Percentiles rank a stretch among this genome's conserved stretches.
These are phyloP conservation scores for Himalopsyche tibetana DNA, from an alignment of 2,888 invertebrate genomes.

Conservation along the genomic window DNA sequence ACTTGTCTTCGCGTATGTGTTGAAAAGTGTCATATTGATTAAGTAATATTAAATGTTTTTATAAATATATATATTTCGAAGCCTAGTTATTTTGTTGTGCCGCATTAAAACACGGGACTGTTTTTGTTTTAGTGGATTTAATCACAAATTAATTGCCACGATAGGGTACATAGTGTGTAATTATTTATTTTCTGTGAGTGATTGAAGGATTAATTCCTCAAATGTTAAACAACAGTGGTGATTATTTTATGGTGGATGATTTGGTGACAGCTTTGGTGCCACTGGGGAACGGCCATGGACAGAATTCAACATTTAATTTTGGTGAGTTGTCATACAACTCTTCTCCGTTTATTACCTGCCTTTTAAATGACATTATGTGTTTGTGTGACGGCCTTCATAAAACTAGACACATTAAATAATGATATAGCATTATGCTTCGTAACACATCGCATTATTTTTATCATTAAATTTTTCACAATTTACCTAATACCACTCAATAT, in stretches of 20 bases:
- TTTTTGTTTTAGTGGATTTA: conserved; percentile 22
- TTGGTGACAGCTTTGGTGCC: conserved; percentile 77
- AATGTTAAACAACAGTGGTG: conserved; percentile 76
- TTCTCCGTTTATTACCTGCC: conserved; percentile 26
- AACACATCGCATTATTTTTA: not conserved
- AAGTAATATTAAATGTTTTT: conserved; percentile 44
- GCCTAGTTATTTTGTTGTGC: conserved; percentile 43
- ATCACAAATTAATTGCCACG: conserved; percentile 27
- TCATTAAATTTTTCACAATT: not conserved
- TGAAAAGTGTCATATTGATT: conserved; percentile 46
- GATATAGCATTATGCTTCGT: not conserved
- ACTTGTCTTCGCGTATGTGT: conserved; percentile 52
- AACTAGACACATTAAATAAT: conserved; percentile 34
- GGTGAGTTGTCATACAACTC: conserved; percentile 75
- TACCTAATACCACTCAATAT: not conserved
- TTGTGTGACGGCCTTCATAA: conserved; percentile 53
- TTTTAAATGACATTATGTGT: conserved; percentile 2
- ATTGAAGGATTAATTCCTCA: conserved; percentile 50
- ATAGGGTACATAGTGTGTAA: conserved; percentile 39
- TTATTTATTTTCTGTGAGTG: conserved; percentile 49
- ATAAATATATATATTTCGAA: conserved; percentile 8
- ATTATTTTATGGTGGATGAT: conserved; percentile 78
- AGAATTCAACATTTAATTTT: conserved; percentile 72
- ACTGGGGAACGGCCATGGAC: conserved; percentile 78
- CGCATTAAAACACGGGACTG: conserved; percentile 12